Base-by-base conservation (phyloP, 2,888 invertebrate species). In the Hypsopygia costalis region DNA sequence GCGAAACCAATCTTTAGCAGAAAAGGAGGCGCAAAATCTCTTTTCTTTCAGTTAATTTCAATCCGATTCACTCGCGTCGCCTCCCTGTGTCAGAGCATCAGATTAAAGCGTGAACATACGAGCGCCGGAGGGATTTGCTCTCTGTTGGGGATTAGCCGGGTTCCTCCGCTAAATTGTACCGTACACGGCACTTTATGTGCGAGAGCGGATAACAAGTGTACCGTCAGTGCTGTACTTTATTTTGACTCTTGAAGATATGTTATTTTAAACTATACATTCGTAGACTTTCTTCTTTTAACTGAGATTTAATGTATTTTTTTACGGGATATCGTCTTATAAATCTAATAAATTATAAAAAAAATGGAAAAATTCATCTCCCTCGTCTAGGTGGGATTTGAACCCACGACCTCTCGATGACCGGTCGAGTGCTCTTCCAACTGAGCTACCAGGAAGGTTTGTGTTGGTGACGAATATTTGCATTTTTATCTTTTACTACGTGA, bases 41-140 rank as follows among this genome's bases (percentile, higher is more conserved):
- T 25, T 7, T 30, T 31, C 36, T 37, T 37, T 37, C 36, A 37
- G 21, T 31, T 31, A 31, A 21, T 37, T 37, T 37, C 36, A 37
- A 37, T 37, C 11, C 11, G 22, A 37, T 31, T 37, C 36, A 37
- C 36, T 37, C 30, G 30, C 21, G 25, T 25, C 25, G 25, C 16
- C 16, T 16, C 8, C 8, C 25, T 25, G 25, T 7, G 25, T 25
- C 25, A 16, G 25, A 2, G 30, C 36, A 37, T 37, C 36, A 37
- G 36, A 37, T 37, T 37, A 22, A 29, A 11, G 11, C 29, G 36
- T 22, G 22, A 25, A 25, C 25, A 25, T 25, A 25, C 25, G 25
- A 6, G 25, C 25, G 25, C 25, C 16, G 16, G 16, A 25, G 25
- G 25, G 25, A 25, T 25, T 25, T 25, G 25, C 25, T 25, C 25